These are phyloP conservation scores for Cherax destructor DNA, from an alignment of 1,140 invertebrate species.

Conservation along the genomic window DNA sequence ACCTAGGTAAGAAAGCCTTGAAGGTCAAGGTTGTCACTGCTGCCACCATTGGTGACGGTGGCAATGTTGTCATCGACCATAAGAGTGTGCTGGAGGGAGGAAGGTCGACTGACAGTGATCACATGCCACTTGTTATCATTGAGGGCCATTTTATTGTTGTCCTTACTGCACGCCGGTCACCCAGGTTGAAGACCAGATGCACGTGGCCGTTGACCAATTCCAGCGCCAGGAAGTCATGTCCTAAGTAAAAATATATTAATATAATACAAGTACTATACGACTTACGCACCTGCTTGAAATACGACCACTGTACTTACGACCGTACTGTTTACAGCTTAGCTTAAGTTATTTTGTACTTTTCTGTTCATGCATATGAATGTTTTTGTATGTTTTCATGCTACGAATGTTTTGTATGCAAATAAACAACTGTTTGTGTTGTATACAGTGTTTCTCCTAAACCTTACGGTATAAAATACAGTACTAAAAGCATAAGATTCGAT, in stretches of 20 bases:
- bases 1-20: slow-evolving; percentile 92
- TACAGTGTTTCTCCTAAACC: no score
- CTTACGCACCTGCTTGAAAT: no score
- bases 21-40: slow-evolving; percentile 89
- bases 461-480: no score
- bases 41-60: slow-evolving; percentile 85
- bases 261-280: no score
- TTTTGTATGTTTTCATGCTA: no score
- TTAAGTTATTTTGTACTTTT: no score
- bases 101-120: slow-evolving; percentile 89
- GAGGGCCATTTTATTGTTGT: slow-evolving; percentile 85
- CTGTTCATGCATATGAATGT: no score
- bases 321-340: no score
- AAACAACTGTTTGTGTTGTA: no score
- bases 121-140: slow-evolving; percentile 97
- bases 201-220: slow-evolving; percentile 95
- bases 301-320: no score
- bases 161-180: slow-evolving; percentile 91
- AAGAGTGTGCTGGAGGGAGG: slow-evolving; percentile 90
- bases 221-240: slow-evolving; percentile 92
- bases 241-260: slow-evolving; percentile 39
- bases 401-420: no score
- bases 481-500: no score
- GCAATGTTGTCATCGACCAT: slow-evolving; percentile 93
- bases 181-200: slow-evolving; percentile 93